These are phyloP conservation scores for Hippotragus niger DNA, from an alignment of 2,113 vertebrate genomes.

Conservation along the genomic window DNA sequence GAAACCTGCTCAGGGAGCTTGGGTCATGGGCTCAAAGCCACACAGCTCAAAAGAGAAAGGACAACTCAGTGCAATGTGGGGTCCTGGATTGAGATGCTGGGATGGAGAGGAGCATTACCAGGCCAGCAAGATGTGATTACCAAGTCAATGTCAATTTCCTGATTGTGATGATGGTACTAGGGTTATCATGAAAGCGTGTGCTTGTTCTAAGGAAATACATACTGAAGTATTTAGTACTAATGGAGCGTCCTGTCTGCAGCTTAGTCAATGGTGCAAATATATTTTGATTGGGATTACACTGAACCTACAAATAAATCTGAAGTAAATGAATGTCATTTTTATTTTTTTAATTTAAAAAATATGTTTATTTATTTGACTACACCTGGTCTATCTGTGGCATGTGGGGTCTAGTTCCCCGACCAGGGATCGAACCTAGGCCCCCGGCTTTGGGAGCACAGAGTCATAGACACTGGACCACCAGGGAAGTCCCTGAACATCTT, in stretches of 20 bases:
- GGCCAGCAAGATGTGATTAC: not conserved
- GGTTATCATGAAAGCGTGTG: accelerated
- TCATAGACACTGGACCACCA: not conserved
- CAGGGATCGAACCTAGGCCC: not conserved
- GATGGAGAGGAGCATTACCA: accelerated
- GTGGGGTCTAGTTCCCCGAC: not conserved
- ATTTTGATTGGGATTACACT: not conserved
- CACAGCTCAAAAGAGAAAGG: not conserved
- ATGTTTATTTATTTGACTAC: not conserved
- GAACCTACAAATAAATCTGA: not conserved
- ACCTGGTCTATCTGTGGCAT: not conserved
- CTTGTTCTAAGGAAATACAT: not conserved
- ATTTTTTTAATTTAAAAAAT: not conserved
- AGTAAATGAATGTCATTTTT: not conserved
- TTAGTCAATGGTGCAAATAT: too few relatives aligned
- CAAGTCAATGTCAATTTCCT: not conserved
- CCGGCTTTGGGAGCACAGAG: not conserved
- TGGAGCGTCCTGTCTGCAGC: accelerated
- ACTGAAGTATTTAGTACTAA: accelerated
- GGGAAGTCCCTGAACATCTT: not conserved
- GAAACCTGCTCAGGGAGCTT: not conserved
- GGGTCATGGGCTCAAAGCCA: not conserved
- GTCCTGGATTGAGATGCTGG: accelerated
- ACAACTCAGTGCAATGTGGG: accelerated
- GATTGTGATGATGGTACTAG: accelerated